phyloP scores from a whole-genome alignment of 2,888 invertebrate species.

The Cephonodes hylas region DNA sequence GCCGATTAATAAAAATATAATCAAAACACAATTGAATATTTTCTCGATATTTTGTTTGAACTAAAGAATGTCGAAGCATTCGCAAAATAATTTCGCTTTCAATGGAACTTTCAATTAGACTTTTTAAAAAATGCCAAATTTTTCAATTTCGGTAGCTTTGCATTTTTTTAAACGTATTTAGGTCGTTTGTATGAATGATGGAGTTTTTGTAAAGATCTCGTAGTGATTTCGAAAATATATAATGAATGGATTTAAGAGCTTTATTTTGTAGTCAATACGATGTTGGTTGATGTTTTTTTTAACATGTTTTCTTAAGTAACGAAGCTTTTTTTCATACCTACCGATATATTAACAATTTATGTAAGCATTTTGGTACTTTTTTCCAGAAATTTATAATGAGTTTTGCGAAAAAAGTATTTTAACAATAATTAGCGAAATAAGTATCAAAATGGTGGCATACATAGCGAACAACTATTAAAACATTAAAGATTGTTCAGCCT shows the following conservation, averaged over 20 bases:
- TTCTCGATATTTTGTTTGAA: background rate
- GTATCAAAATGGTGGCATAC: background rate
- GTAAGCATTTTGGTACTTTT: background rate
- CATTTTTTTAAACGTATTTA: background rate
- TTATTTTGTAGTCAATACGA: background rate
- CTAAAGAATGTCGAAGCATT: background rate
- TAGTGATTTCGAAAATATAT: background rate
- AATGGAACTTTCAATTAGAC: background rate
- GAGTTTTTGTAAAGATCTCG: constrained; percentile 8
- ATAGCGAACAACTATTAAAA: background rate
- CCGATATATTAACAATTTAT: background rate
- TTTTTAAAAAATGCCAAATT: constrained; percentile 4
- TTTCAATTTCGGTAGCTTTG: background rate
- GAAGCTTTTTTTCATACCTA: background rate
- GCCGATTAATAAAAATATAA: background rate
- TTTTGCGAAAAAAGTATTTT: no score
- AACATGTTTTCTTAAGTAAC: background rate
- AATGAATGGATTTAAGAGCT: background rate
- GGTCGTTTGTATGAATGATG: background rate
- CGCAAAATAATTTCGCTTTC: background rate
- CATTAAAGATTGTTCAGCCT: background rate
- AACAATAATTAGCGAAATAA: background rate
- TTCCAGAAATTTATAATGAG: background rate
- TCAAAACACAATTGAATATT: background rate
- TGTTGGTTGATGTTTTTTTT: background rate